Evolutionary conservation across 2,113 vertebrate species (phyloP), one percentile per base, ranked within the genome.

Genomic region (Pipra filicauda): DNA sequence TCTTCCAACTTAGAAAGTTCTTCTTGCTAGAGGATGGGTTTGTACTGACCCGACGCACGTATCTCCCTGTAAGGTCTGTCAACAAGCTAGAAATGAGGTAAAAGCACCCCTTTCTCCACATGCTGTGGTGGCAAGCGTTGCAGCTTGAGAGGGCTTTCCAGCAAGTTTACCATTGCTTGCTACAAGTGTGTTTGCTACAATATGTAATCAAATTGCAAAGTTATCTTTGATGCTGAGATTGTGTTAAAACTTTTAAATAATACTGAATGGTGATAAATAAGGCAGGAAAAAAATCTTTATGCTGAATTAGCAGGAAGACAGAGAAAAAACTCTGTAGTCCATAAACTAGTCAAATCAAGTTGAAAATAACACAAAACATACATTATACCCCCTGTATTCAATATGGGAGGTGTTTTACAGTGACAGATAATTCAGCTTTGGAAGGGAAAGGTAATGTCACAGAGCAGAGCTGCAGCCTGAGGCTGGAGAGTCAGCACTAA

Each of bases 11-110:
- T 39, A 13, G 1, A 12, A 48, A 75, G 49, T 65, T 87, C 19
- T n/a, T 6, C 37, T 65, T 55, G 35, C 49, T 41, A 21, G 66
- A 52, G 62, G 62, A 61, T 19, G 20, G 55, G 33, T 71, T 44
- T 39, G 23, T 46, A 51, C 74, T 44, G 64, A 43, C 15, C 14
- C 17, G 16, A 15, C 1, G 0, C 28, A 13, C 0, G 0, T 6
- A 14, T n/a, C 13, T 11, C 13, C 30, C 49, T 65, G 2, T 16
- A 20, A 74, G 37, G 44, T 55, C 88, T 90, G 51, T 12, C 76
- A 69, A 2, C 65, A 52, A 55, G 9, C 8, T 12, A 35, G 41
- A 48, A 52, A 19, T 8, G 31, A 66, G 37, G 55, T 4, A 21
- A 27, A 57, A 58, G 71, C 43, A 30, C 33, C 19, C 20, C 6